Conservation (phyloP, 2,797 vertebrate species). For the Eupleurogrammus muticus region DNA sequence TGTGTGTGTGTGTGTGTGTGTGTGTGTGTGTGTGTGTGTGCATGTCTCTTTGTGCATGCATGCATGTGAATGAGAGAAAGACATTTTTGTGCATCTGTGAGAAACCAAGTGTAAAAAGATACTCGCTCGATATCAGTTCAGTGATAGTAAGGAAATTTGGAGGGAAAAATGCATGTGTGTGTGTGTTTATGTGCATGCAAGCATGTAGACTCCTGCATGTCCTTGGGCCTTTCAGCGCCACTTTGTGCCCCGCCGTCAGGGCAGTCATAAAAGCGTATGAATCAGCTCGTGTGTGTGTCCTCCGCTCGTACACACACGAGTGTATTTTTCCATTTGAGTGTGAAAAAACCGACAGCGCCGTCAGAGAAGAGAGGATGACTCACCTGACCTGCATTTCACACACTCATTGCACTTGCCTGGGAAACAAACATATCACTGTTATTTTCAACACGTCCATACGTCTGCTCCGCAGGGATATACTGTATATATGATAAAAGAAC, state of each 20-base stretch:
- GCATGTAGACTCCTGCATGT: conserved; percentile 53
- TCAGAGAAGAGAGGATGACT: conserved; percentile 68
- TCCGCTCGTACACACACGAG: not conserved
- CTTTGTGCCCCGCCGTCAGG: conserved; percentile 58
- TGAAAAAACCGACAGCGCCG: conserved; percentile 67
- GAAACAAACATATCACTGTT: conserved; percentile 69
- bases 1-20: conserved; percentile 17
- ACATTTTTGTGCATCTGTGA: not conserved
- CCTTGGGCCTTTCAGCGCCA: conserved; percentile 63
- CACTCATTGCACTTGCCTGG: conserved; percentile 66
- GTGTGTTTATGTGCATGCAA: conserved; percentile 1
- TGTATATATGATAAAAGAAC: conserved; percentile 4
- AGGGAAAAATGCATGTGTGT: conserved; percentile 13
- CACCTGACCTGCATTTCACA: conserved; percentile 76
- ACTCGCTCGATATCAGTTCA: conserved; percentile 19
- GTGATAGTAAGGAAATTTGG: conserved; percentile 5
- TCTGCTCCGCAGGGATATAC: not conserved
- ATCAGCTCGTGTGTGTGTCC: conserved; percentile 49
- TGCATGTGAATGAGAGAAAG: conserved; percentile 33
- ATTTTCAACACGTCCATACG: conserved; percentile 57
- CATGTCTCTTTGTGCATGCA: conserved; percentile 6
- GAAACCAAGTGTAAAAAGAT: conserved; percentile 11
- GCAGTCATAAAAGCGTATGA: conserved; percentile 58
- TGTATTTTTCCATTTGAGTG: conserved; percentile 75
- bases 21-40: conserved; percentile 21